These are phyloP conservation scores for Brachionus koreanus DNA, from an alignment of 1,140 invertebrate genomes.

Conservation along the genomic window DNA sequence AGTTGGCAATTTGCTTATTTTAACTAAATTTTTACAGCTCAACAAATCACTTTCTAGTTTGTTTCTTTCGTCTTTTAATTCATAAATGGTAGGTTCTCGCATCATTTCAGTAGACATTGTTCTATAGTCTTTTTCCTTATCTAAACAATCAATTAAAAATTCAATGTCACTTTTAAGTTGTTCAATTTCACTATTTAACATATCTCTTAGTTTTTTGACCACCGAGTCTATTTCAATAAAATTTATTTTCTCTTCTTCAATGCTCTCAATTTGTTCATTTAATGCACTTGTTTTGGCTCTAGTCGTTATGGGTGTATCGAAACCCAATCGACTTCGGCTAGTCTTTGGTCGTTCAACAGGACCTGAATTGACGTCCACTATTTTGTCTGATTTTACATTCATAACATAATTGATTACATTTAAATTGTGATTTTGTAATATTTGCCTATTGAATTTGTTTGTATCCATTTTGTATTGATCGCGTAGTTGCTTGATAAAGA, in stretches of 20 bases:
- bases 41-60: slow-evolving; percentile 36
- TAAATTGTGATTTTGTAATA: slow-evolving; percentile 27
- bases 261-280: not conserved
- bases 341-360: not conserved
- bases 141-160: slow-evolving; percentile 6
- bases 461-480: slow-evolving; percentile 15
- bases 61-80: slow-evolving; percentile 27
- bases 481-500: slow-evolving; percentile 3
- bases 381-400: not conserved
- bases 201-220: not conserved
- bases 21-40: slow-evolving; percentile 7
- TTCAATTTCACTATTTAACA: not conserved
- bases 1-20: not conserved
- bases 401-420: slow-evolving; percentile 41
- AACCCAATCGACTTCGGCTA: not conserved
- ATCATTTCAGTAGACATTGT: not conserved
- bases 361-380: not conserved
- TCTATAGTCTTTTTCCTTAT: slow-evolving; percentile 17
- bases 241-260: slow-evolving; percentile 5
- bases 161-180: slow-evolving; percentile 9
- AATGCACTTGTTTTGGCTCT: not conserved
- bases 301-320: not conserved
- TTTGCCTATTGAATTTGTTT: not conserved
- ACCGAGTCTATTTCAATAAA: slow-evolving; percentile 1
- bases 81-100: slow-evolving; percentile 8